Conservation (phyloP, 1,140 invertebrate genomes). For the Caenorhabditis brenneri region DNA sequence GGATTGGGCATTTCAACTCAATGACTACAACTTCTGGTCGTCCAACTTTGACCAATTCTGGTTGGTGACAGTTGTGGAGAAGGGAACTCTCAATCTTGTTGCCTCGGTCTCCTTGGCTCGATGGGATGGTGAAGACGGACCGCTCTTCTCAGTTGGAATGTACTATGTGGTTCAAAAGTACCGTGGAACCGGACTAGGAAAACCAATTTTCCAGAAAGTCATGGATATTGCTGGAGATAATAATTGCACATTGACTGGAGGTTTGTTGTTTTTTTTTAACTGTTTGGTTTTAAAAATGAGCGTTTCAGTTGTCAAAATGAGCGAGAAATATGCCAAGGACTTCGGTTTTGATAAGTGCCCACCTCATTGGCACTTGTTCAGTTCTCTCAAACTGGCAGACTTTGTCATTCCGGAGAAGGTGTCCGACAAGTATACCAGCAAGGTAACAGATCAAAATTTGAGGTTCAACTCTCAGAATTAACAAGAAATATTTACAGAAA, state of each 20-base stretch:
- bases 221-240: slow-evolving; percentile 16
- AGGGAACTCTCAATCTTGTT: background rate
- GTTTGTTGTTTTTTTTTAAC: background rate
- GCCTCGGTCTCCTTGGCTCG: slow-evolving; percentile 13
- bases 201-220: background rate
- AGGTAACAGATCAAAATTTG: background rate
- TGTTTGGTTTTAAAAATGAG: background rate
- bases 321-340: background rate
- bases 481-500: background rate
- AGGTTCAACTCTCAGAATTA: background rate
- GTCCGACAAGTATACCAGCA: background rate
- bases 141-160: slow-evolving; percentile 17
- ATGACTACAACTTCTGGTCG: slow-evolving; percentile 7
- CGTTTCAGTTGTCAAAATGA: background rate
- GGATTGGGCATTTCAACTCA: slow-evolving; percentile 8
- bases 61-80: background rate
- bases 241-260: background rate
- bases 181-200: background rate
- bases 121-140: background rate
- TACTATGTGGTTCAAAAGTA: background rate
- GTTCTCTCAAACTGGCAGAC: background rate
- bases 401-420: background rate
- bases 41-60: slow-evolving; percentile 3
- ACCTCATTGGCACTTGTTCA: background rate
- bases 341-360: slow-evolving; percentile 11